A percentile compares a stretch with the other conserved stretches of the same genome.
phyloP scores from a whole-genome alignment of 37 sponge, comb jelly and placozoan genomes.

The Haliclona indistincta region DNA sequence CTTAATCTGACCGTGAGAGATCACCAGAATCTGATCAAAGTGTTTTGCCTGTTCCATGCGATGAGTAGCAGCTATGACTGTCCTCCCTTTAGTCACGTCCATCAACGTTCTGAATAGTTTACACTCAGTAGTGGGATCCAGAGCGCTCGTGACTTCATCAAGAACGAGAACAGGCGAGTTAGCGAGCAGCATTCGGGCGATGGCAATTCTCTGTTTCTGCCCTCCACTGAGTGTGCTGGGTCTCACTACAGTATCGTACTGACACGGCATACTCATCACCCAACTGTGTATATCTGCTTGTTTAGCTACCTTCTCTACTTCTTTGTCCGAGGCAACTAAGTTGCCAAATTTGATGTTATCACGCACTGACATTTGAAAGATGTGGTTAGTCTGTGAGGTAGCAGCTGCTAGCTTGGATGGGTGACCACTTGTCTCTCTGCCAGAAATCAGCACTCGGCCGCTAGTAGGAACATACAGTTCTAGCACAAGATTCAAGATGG shows the following conservation, averaged over 20 bases:
- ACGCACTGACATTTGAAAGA: slow-evolving; percentile 43
- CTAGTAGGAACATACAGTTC: slow-evolving; percentile 43
- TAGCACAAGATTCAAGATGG: slow-evolving; percentile 52
- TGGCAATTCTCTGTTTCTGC: slow-evolving; percentile 51
- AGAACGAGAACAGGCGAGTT: slow-evolving; percentile 38
- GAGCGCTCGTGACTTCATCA: slow-evolving; percentile 65
- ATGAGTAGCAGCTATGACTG: slow-evolving; percentile 52
- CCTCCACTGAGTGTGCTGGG: slow-evolving; percentile 50
- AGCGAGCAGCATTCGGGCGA: slow-evolving; percentile 56
- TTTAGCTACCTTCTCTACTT: slow-evolving; percentile 43
- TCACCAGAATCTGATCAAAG: slow-evolving; percentile 55
- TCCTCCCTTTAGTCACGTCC: slow-evolving; percentile 44
- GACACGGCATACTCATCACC: slow-evolving; percentile 38
- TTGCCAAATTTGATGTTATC: slow-evolving; percentile 59
- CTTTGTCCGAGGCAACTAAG: slow-evolving; percentile 24
- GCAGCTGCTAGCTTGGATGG: slow-evolving; percentile 9
- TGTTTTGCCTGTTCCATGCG: slow-evolving; percentile 35
- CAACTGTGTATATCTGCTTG: slow-evolving; percentile 43
- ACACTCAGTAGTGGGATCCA: slow-evolving; percentile 43
- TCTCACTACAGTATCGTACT: slow-evolving; percentile 58
- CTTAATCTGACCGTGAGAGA: slow-evolving; percentile 53
- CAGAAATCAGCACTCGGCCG: slow-evolving; percentile 40
- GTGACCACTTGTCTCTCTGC: background rate
- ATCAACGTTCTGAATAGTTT: slow-evolving; percentile 38
- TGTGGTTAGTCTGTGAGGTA: slow-evolving; percentile 47